phyloP scores from a whole-genome alignment of 2,113 vertebrate genomes.

The Daubentonia madagascariensis region DNA sequence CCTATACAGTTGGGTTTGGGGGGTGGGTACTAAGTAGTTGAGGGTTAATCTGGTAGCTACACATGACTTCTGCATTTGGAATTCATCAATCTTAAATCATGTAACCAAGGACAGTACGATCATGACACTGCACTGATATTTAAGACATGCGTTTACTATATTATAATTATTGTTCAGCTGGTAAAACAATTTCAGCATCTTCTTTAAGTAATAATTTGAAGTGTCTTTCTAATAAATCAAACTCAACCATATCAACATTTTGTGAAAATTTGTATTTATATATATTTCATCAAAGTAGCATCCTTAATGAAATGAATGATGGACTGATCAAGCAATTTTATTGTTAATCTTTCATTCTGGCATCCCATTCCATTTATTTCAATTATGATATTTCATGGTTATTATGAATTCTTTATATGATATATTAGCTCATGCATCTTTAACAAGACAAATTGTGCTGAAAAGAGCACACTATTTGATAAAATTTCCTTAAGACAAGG shows the following conservation, averaged over 20 bases:
- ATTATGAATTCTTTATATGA: constrained; percentile 25
- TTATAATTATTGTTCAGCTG: not conserved
- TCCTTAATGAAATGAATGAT: constrained; percentile 60
- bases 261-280: constrained; percentile 37
- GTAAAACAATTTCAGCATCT: not conserved
- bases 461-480: not conserved
- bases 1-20: not conserved
- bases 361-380: constrained; percentile 55
- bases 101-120: not conserved
- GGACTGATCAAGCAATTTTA: not conserved
- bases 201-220: constrained; percentile 34
- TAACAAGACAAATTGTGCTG: constrained; percentile 34
- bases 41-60: not conserved
- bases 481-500: not conserved
- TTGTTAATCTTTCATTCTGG: constrained; percentile 53
- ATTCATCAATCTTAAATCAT: not conserved
- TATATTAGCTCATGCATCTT: constrained; percentile 40
- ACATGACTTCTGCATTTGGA: not conserved
- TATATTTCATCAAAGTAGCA: constrained; percentile 42
- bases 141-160: not conserved
- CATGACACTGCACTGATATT: not conserved
- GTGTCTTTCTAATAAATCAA: constrained; percentile 55
- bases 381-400: constrained; percentile 29
- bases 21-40: not conserved
- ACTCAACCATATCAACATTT: not conserved